Percentiles rank a stretch among this genome's conserved stretches.
phyloP scores from a whole-genome alignment of 2,113 vertebrate species.

The Siphamia tubifer region DNA sequence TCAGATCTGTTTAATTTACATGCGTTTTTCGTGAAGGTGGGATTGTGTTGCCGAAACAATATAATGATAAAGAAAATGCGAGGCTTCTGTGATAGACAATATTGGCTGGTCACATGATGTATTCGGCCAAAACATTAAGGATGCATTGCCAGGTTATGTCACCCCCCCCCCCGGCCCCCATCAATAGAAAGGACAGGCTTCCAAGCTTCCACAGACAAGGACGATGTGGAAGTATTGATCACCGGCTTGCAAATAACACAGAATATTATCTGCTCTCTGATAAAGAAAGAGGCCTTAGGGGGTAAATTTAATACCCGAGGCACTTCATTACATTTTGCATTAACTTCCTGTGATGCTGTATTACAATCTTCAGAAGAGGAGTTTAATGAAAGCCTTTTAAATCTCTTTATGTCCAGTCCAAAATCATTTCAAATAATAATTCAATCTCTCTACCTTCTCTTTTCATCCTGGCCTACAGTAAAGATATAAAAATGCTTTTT shows the following conservation, averaged over 20 bases:
- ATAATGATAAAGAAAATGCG: background rate
- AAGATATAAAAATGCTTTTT: constrained; percentile 60
- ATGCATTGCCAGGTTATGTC: constrained; percentile 17
- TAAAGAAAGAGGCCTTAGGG: background rate
- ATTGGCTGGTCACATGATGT: background rate
- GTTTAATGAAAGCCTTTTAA: constrained; percentile 30
- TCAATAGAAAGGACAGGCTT: constrained; percentile 10
- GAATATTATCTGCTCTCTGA: constrained; percentile 1
- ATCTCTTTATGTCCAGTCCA: constrained; percentile 5
- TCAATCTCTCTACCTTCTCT: background rate
- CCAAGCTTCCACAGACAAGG: constrained; percentile 23
- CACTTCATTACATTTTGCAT: constrained; percentile 6
- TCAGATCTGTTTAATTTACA: background rate
- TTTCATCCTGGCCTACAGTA: constrained; percentile 4
- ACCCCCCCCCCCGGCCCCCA: constrained; percentile 2
- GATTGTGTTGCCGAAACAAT: background rate
- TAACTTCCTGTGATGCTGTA: background rate
- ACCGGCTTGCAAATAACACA: constrained; percentile 19
- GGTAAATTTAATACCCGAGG: constrained; percentile 4
- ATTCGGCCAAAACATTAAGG: constrained; percentile 28
- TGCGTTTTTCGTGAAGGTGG: background rate
- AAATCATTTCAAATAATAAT: constrained; percentile 17
- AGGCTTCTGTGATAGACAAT: background rate
- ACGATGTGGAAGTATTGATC: constrained; percentile 58
- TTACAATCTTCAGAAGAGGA: constrained; percentile 1